A percentile compares a stretch with the other conserved stretches of the same genome.
Evolutionary conservation across 2,113 vertebrate genomes (phyloP).

Genomic region (Todiramphus chloris): DNA sequence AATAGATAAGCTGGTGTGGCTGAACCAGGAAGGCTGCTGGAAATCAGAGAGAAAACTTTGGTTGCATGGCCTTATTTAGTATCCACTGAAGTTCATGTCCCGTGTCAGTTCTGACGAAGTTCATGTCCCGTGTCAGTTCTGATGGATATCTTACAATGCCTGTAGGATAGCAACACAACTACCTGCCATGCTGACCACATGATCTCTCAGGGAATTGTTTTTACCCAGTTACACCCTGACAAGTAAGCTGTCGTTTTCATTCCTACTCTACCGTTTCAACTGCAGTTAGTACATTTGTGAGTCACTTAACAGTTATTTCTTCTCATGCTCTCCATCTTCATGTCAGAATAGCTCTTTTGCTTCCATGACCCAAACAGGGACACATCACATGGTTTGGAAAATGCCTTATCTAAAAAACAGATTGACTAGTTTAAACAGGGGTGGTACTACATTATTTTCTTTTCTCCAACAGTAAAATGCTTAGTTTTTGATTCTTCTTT

Average conservation of each 20-base stretch:
- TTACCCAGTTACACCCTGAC: not conserved
- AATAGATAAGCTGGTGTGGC: not conserved
- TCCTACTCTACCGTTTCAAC: not conserved
- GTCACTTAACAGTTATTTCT: not conserved
- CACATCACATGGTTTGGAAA: not conserved
- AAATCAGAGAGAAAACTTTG: not conserved
- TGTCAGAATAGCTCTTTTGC: not conserved
- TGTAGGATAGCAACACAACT: not conserved
- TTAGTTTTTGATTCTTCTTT: not conserved
- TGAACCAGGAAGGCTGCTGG: not conserved
- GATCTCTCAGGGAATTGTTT: not conserved
- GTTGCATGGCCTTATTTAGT: not conserved
- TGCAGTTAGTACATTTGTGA: not conserved
- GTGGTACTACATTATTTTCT: not conserved
- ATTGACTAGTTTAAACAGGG: not conserved
- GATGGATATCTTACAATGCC: not conserved
- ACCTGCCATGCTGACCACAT: not conserved
- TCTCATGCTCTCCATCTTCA: not conserved
- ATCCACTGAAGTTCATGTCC: not conserved
- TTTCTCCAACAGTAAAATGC: not conserved
- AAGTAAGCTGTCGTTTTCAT: not conserved
- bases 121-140: not conserved
- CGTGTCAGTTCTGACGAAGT: not conserved
- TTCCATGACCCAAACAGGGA: not conserved
- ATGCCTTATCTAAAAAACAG: not conserved